These are phyloP conservation scores for Muntiacus reevesi DNA, from an alignment of 2,113 vertebrate genomes.

Conservation along the genomic window DNA sequence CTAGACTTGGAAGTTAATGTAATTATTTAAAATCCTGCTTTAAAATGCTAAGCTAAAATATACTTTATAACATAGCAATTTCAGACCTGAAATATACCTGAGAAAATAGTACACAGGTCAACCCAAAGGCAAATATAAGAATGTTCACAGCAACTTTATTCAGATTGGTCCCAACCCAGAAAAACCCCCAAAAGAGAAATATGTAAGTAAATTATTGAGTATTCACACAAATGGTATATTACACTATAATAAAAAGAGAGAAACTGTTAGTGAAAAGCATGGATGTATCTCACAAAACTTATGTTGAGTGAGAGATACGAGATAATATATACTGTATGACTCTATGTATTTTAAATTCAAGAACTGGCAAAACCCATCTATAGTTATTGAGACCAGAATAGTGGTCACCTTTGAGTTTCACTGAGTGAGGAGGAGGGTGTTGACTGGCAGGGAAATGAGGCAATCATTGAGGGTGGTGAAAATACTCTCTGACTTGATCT, in stretches of 20 bases:
- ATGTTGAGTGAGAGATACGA: background rate
- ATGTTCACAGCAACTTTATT: background rate
- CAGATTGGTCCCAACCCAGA: background rate
- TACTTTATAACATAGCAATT: background rate
- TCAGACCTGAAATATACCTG: background rate
- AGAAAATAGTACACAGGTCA: background rate
- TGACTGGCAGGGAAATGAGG: background rate
- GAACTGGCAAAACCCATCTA: background rate
- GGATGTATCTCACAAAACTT: background rate
- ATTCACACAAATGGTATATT: background rate
- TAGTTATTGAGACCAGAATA: background rate
- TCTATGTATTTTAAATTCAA: background rate
- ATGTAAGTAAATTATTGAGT: background rate
- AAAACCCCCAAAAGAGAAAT: background rate
- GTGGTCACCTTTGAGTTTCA: background rate
- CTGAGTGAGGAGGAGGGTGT: background rate
- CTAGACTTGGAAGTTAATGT: background rate
- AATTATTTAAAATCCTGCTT: background rate
- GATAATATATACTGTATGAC: too few relatives aligned
- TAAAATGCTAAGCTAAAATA: background rate
- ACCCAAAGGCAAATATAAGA: background rate
- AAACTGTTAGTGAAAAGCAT: background rate
- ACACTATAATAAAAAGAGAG: background rate
- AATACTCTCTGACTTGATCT: background rate
- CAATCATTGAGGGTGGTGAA: background rate